Evolutionary conservation across 2,113 vertebrate genomes (phyloP), one percentile per base, ranked within the genome.

Genomic region (Catharus minimus): DNA sequence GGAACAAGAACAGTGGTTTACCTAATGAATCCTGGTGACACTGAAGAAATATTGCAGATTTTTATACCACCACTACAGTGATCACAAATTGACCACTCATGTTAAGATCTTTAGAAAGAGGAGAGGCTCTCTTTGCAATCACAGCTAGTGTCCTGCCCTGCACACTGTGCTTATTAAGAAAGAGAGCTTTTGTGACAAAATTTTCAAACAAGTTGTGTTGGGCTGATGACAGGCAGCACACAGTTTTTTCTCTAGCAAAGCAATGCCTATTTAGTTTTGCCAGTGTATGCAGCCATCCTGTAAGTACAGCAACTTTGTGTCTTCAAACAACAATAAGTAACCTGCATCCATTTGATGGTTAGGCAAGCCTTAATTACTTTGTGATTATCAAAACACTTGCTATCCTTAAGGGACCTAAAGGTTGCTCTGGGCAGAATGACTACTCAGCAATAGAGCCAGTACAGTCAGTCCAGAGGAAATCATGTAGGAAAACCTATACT

Each of bases 181-280:
- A 69, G 62, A 89, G 58, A 76, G 30, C 17, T 47, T 38, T 87
- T 69, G 46, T 66, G 50, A 87, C 66, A 66, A 79, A 38, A 88
- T 73, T 57, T 76, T 82, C 82, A 89, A 85, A 91, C 26, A 75
- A 87, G 62, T 72, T 86, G 6, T 76, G 50, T 85, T 83, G 72
- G 57, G 52, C 17, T 85, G 77, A 82, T 80, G 84, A 47, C 47
- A 87, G 84, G 28, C 46, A 89, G 23, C 75, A 72, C 26, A 41
- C 52, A 72, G 26, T 9, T 72, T 90, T 41, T 22, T 57, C 53
- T 85, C 33, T 28, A 47, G 43, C 30, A 84, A 76, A 92, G 50
- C 1, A 1, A 58, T 36, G 33, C 13, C 27, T 60, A 1, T 58
- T 64, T 50, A 55, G 8, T 61, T 84, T 88, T 78, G 13, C 36